A percentile compares a stretch with the other conserved stretches of the same genome.
Evolutionary conservation across 2,113 vertebrate genomes (phyloP).

Genomic region (Tringa solitaria): DNA sequence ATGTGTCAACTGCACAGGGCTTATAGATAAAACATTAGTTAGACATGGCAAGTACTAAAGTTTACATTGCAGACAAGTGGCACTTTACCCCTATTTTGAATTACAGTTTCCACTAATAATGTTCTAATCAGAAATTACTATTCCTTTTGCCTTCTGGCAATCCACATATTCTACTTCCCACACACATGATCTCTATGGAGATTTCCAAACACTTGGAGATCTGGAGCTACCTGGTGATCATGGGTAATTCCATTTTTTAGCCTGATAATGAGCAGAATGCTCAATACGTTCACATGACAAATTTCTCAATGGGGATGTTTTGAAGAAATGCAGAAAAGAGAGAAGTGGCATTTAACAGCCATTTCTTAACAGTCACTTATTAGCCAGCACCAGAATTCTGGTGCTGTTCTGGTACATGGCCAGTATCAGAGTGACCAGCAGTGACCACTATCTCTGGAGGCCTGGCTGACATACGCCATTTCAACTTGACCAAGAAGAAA

Average conservation of each 20-base stretch:
- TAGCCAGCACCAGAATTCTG: not conserved
- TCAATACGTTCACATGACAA: not conserved
- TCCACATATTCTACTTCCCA: not conserved
- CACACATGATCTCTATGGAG: not conserved
- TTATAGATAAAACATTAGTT: not conserved
- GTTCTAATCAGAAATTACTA: not conserved
- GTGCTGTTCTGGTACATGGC: not conserved
- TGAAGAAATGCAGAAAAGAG: not conserved
- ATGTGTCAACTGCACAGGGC: rapidly evolving
- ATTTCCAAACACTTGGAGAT: not conserved
- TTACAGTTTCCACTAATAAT: not conserved
- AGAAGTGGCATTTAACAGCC: not conserved
- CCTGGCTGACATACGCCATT: not conserved
- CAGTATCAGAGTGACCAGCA: not conserved
- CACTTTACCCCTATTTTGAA: not conserved
- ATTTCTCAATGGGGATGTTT: not conserved
- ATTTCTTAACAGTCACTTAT: not conserved
- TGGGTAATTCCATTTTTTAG: not conserved
- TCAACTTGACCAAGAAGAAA: not conserved
- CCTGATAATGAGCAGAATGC: not conserved
- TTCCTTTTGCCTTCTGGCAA: not conserved
- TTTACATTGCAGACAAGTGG: not conserved
- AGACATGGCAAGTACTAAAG: not conserved
- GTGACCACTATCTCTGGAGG: not conserved
- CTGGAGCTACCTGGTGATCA: not conserved